phyloP scores from a whole-genome alignment of 2,888 invertebrate genomes.

The Eumerus sabulonum region DNA sequence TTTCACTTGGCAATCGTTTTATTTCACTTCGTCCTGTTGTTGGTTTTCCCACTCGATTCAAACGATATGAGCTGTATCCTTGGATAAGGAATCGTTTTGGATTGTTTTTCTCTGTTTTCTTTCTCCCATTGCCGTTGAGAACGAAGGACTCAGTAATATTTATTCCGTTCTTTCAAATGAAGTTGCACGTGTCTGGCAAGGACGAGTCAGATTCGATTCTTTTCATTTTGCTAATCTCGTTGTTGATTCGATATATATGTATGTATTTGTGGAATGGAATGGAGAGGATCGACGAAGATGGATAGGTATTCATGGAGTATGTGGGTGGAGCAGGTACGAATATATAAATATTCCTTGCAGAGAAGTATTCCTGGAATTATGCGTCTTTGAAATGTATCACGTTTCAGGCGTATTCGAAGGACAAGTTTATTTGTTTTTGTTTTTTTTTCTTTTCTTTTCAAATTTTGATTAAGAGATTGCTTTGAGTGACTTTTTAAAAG shows the following conservation, averaged over 20 bases:
- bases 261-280: conserved; percentile 2
- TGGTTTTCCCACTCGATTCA: conserved; percentile 22
- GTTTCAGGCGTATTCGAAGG: too few relatives aligned
- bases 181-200: conserved; percentile 37
- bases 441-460: too few relatives aligned
- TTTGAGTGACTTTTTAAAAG: too few relatives aligned
- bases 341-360: conserved; percentile 2
- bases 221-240: conserved; percentile 24
- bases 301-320: conserved; percentile 5
- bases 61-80: conserved; percentile 12
- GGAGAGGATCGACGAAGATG: too few relatives aligned
- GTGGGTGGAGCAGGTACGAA: conserved; percentile 9
- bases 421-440: too few relatives aligned
- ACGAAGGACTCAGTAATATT: conserved; percentile 8
- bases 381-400: conserved; percentile 40
- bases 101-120: conserved; percentile 46
- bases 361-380: conserved; percentile 2
- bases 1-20: conserved; percentile 55
- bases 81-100: conserved; percentile 42
- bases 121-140: too few relatives aligned
- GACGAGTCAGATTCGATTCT: conserved; percentile 5
- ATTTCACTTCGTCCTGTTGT: conserved; percentile 14
- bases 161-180: conserved; percentile 10
- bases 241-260: conserved; percentile 35
- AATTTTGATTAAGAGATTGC: too few relatives aligned